Evolutionary conservation across 2,113 vertebrate genomes (phyloP).

Genomic region (Pseudonaja textilis): DNA sequence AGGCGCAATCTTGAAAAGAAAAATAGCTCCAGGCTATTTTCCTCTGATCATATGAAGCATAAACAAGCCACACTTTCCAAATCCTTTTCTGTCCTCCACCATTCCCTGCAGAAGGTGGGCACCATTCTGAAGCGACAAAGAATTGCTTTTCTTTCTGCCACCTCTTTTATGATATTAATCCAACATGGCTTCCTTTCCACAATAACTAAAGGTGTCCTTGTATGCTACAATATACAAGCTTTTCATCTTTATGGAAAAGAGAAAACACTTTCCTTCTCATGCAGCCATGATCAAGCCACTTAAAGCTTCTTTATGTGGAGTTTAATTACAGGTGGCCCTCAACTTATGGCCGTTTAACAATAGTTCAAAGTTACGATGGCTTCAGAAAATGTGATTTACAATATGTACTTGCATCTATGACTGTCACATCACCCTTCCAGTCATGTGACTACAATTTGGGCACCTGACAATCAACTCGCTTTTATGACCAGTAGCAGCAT

Average conservation of each 20-base stretch:
- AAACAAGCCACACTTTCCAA: neutral
- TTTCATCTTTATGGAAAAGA: neutral
- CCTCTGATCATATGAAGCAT: neutral
- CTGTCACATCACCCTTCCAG: neutral
- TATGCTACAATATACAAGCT: neutral
- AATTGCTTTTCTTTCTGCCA: neutral
- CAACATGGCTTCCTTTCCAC: constrained; percentile 2
- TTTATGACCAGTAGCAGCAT: neutral
- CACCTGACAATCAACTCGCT: neutral
- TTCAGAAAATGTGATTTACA: neutral
- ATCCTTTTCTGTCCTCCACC: neutral
- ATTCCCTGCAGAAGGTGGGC: neutral
- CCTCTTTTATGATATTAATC: neutral
- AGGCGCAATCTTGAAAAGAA: neutral
- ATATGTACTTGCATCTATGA: neutral
- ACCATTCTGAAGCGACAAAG: neutral
- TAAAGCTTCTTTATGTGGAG: neutral
- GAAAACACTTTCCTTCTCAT: neutral
- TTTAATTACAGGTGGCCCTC: neutral
- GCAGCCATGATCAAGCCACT: neutral
- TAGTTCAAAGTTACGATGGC: neutral
- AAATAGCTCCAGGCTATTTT: neutral
- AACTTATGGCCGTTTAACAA: neutral
- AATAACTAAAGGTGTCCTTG: neutral
- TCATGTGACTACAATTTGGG: neutral